A percentile compares a stretch with the other conserved stretches of the same genome.
phyloP scores from a whole-genome alignment of 1,140 invertebrate species.

The Heliconius himera region DNA sequence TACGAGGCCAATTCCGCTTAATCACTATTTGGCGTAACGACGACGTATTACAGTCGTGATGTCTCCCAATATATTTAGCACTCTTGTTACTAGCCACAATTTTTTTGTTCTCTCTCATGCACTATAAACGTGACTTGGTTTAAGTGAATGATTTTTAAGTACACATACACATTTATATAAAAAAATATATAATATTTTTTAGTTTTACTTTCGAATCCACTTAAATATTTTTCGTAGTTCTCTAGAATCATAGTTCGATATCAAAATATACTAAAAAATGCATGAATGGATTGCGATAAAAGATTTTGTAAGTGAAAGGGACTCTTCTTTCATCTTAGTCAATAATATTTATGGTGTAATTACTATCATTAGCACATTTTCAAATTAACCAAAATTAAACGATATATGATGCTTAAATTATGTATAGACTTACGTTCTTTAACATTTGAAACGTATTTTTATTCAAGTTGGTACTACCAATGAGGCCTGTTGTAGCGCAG shows the following conservation, averaged over 20 bases:
- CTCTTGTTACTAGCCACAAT: neutral
- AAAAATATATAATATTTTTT: neutral
- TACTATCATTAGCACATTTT: neutral
- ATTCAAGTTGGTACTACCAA: too few relatives aligned
- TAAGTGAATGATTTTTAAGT: neutral
- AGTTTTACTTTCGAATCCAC: too few relatives aligned
- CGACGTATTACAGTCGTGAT: neutral
- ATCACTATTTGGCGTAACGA: neutral
- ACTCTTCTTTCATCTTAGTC: neutral
- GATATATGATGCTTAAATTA: neutral
- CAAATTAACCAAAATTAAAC: neutral
- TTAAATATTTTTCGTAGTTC: too few relatives aligned
- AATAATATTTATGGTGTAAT: neutral
- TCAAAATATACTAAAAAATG: too few relatives aligned
- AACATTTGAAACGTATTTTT: too few relatives aligned
- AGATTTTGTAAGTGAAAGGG: neutral
- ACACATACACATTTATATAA: too few relatives aligned
- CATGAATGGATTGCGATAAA: neutral
- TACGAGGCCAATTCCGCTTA: neutral
- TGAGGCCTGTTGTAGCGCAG: too few relatives aligned
- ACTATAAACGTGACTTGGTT: neutral
- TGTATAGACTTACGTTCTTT: neutral
- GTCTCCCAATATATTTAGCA: slow-evolving; percentile 1
- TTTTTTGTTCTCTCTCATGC: neutral
- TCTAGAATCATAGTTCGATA: too few relatives aligned